Percentiles rank a stretch among this genome's conserved stretches.
Evolutionary conservation across 1,140 invertebrate genomes (phyloP).

Genomic region (Panonychus citri): DNA sequence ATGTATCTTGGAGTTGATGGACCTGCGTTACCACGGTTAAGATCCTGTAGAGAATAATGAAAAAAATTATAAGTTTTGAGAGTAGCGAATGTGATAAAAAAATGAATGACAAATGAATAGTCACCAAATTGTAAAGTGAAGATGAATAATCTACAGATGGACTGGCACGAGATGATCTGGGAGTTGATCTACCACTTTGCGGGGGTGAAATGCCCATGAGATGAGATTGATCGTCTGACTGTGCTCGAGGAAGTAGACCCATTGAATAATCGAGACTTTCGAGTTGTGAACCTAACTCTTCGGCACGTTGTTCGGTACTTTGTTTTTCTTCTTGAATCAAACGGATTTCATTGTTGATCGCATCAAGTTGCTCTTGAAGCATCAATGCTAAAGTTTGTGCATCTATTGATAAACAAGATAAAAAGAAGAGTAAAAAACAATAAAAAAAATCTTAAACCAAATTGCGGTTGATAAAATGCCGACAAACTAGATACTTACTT

Average conservation of each 20-base stretch:
- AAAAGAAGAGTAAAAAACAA: not conserved
- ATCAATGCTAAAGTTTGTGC: constrained; percentile 91
- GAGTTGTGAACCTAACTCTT: constrained; percentile 87
- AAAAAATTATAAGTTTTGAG: too few relatives aligned
- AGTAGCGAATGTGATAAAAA: too few relatives aligned
- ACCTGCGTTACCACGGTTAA: not conserved
- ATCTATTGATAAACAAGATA: constrained; percentile 37
- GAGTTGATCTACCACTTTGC: constrained; percentile 49
- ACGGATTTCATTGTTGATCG: constrained; percentile 95
- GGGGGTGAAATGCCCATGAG: constrained; percentile 36
- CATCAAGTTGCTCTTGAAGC: constrained; percentile 96
- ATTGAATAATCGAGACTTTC: constrained; percentile 71
- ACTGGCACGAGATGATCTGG: constrained; percentile 41
- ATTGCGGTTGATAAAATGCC: too few relatives aligned
- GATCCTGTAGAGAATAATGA: not conserved
- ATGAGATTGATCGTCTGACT: constrained; percentile 31
- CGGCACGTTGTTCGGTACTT: constrained; percentile 70
- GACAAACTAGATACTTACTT: too few relatives aligned
- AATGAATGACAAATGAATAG: constrained; percentile 15
- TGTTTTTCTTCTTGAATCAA: constrained; percentile 97
- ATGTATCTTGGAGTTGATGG: not conserved
- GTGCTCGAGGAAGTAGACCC: constrained; percentile 52
- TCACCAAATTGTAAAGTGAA: constrained; percentile 52
- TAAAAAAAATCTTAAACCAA: not conserved
- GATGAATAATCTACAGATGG: constrained; percentile 52